Percentiles rank a stretch among this genome's conserved stretches.
Evolutionary conservation across 2,797 vertebrate species (phyloP).

Genomic region (Poeciliopsis turneri): DNA sequence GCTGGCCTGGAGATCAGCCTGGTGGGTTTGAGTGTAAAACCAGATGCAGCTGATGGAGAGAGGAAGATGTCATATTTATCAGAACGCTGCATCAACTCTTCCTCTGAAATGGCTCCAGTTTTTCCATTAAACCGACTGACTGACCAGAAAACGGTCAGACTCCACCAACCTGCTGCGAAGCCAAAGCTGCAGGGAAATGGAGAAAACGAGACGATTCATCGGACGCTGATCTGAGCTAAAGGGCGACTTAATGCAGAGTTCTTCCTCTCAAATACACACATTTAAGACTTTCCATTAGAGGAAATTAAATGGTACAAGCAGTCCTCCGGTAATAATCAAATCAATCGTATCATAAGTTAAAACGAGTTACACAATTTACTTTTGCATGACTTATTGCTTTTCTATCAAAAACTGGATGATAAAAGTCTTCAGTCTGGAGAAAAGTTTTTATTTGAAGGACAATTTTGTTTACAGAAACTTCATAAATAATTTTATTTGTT

Average conservation of each 20-base stretch:
- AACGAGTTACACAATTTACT: no score
- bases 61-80: conserved; percentile 36
- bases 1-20: conserved; percentile 23
- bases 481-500: no score
- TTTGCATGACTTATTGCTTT: no score
- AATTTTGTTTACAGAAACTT: no score
- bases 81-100: conserved; percentile 29
- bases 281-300: not conserved
- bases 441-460: no score
- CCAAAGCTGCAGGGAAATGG: not conserved
- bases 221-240: not conserved
- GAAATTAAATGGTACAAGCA: not conserved
- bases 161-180: not conserved
- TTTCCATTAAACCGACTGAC: conserved; percentile 11
- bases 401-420: no score
- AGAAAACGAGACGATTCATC: not conserved
- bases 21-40: conserved; percentile 53
- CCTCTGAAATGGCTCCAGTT: conserved; percentile 1
- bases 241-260: not conserved
- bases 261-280: not conserved
- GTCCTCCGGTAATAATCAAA: no score
- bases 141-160: not conserved
- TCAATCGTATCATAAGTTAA: no score
- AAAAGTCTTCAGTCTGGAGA: no score
- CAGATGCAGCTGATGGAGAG: conserved; percentile 61